A percentile compares a stretch with the other conserved stretches of the same genome.
These are phyloP conservation scores for Sinocyclocheilus rhinocerous DNA, from an alignment of 2,113 vertebrate species.

Conservation along the genomic window DNA sequence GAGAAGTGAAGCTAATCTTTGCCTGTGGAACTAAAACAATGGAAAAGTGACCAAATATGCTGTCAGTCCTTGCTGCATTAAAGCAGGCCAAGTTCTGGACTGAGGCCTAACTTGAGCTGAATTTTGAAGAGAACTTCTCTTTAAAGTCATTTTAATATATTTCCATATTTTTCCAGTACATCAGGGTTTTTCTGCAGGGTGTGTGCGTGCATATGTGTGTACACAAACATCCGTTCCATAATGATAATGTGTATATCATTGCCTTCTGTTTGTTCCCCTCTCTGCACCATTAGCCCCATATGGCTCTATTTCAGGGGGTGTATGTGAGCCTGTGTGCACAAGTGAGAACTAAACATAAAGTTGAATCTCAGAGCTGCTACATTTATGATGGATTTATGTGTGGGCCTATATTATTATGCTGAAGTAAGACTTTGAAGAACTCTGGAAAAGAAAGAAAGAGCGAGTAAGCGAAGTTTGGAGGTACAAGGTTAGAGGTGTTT, in stretches of 20 bases:
- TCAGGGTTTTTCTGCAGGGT: neutral
- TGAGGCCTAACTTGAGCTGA: neutral
- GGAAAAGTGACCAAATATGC: slow-evolving; percentile 10
- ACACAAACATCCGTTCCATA: slow-evolving; percentile 43
- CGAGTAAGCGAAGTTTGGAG: neutral
- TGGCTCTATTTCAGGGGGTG: slow-evolving; percentile 51
- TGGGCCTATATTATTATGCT: neutral
- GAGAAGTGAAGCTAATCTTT: slow-evolving; percentile 32
- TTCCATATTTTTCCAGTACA: slow-evolving; percentile 27
- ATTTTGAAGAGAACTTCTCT: slow-evolving; percentile 7
- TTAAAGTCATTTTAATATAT: slow-evolving; percentile 36
- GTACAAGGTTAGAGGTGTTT: neutral
- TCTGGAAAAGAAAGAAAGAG: neutral
- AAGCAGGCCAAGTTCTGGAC: neutral
- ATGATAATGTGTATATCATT: slow-evolving; percentile 58
- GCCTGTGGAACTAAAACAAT: slow-evolving; percentile 30
- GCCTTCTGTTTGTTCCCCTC: slow-evolving; percentile 56
- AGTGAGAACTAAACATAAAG: neutral
- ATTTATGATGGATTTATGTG: slow-evolving; percentile 3
- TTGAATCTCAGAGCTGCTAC: neutral
- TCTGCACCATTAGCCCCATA: slow-evolving; percentile 63
- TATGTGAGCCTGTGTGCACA: neutral
- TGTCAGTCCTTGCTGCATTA: neutral
- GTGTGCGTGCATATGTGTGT: slow-evolving; percentile 18
- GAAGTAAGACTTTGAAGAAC: neutral